Evolutionary conservation across 2,113 vertebrate genomes (phyloP), one percentile per base, ranked within the genome.

Genomic region (Crypturellus undulatus): DNA sequence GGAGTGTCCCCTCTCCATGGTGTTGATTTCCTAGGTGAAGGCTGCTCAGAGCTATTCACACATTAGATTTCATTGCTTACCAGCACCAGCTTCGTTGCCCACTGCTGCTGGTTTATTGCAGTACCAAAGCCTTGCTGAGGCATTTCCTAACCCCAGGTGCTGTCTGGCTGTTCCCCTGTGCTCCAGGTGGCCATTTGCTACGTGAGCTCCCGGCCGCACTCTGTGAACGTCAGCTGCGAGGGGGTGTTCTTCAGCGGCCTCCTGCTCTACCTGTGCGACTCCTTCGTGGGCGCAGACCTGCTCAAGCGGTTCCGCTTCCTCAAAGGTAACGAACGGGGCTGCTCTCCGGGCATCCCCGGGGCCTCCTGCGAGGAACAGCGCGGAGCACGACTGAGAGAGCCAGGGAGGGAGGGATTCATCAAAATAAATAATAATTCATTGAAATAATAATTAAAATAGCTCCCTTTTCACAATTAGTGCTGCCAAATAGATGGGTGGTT

Each of bases 231-330:
- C 97, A 98, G 94, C 96, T 99, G 98, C n/a, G 98, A 99, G 89
- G 98, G 98, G 15, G 97, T 99, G 93, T 97, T 98, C 94, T 99
- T 99, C 98, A 99, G 99, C 12, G 99, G 99, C 20, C 98, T 99
- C 32, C 98, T 99, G 87, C 98, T 99, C 91, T 99, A 99, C 96
- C 98, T 99, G 97, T 99, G 99, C 3, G 99, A 99, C 98, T 99
- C 99, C 93, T 99, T 99, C 1, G 99, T 99, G 3, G 98, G 98
- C 22, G 98, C 99, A 30, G 98, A 98, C 82, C 98, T 99, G 90
- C 98, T 99, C 84, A 99, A 99, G 98, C 98, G 98, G 86, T 99
- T 99, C 97, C 97, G 97, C 89, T 99, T 99, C 96, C 98, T 99
- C 94, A 99, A 99, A 99, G 99, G 99, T 99, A 97, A 92, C 72